A percentile compares a stretch with the other conserved stretches of the same genome.
Evolutionary conservation across 2,888 invertebrate genomes (phyloP).

Genomic region (Harpalus rufipes): DNA sequence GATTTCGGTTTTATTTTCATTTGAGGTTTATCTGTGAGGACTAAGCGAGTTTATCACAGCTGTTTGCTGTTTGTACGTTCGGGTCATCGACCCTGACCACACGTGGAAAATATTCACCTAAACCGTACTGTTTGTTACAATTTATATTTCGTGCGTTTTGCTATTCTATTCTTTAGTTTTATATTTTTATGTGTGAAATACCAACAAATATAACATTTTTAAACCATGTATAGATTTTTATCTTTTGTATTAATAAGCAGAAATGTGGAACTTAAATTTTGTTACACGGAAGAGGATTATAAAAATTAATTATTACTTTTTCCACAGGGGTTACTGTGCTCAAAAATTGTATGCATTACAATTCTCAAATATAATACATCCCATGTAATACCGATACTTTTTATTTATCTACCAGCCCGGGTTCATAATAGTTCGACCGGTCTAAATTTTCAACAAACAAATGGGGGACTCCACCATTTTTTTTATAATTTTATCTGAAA

Average conservation of each 20-base stretch:
- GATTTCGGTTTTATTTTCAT: conserved; percentile 41
- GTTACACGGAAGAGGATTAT: background rate
- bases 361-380: too few species aligned
- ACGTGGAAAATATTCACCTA: conserved; percentile 59
- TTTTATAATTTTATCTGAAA: too few species aligned
- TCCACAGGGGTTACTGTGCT: too few species aligned
- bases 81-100: conserved; percentile 62
- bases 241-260: conserved; percentile 5
- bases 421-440: too few species aligned
- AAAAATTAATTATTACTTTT: conserved; percentile 1
- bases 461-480: too few species aligned
- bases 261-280: background rate
- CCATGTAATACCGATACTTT: too few species aligned
- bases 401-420: too few species aligned
- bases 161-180: background rate
- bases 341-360: too few species aligned
- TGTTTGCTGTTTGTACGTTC: conserved; percentile 48
- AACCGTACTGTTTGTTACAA: conserved; percentile 29
- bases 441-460: too few species aligned
- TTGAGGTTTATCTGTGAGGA: conserved; percentile 28
- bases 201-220: background rate
- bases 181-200: background rate
- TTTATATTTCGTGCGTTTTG: conserved; percentile 29
- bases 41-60: conserved; percentile 59
- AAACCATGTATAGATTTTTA: conserved; percentile 15